Base-by-base conservation (phyloP, 2,888 invertebrate species). In the Pachydiplax longipennis region DNA sequence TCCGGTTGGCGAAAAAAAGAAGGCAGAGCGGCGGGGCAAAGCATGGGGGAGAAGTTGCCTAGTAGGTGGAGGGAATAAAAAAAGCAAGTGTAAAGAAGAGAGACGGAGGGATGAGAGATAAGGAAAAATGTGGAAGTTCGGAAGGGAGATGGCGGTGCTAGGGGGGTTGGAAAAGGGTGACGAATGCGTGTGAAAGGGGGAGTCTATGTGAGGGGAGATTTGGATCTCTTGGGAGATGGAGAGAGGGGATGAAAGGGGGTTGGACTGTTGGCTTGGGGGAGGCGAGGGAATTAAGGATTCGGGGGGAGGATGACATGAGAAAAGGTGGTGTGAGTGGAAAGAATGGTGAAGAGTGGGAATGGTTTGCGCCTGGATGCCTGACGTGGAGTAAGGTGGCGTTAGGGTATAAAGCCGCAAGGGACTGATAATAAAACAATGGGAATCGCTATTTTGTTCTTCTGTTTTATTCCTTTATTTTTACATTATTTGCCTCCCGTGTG, bases 1-100 rank as follows among this genome's bases (percentile, higher is more conserved):
- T 87, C 87, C 61, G 87, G 87, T 61, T 61, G 31, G 87, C 87
- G 65, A 58, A 61, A 83, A 83, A 87, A 65, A 61, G 22, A n/a
- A 37, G 58, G 5, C 13, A 35, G 35, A 22, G 37, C 58, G 40
- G 61, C 35, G 61, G 22, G 61, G 61, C n/a, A n/a, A 37, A 61
- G 18, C n/a, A 37, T 13, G 37, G 61, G 61, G 61, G 61, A 87
- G 40, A 65, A 87, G 22, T 65, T 58, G 40, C 12, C 87, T n/a
- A 2, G 83, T 58, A 35, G 83, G 15, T 31, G 18, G 22, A 58
- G 35, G 58, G 31, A 31, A 53, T 65, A n/a, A 73, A 73, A 83
- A 82, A 35, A 53, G 37, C 58, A 58, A 40, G 81, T 61, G 82
- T 48, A n/a, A 82, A 31, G 25, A 35, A 58, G 35, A 58, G 35